phyloP scores from a whole-genome alignment of 2,888 invertebrate genomes.

The Drosophila nigricruria region DNA sequence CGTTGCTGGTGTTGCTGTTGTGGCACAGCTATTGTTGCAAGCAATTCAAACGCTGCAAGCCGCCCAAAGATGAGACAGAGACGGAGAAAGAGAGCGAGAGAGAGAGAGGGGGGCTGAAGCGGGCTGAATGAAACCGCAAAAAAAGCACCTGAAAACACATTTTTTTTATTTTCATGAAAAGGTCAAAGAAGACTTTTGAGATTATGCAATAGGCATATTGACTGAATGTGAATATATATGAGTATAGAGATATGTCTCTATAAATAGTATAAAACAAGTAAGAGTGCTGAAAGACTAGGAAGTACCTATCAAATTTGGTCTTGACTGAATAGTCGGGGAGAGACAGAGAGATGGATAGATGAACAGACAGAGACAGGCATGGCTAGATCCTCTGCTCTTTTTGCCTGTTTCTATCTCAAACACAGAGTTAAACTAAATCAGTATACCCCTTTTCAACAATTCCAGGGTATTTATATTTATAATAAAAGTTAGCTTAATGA shows the following conservation, averaged over 20 bases:
- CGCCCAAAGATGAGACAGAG: slow-evolving; percentile 5
- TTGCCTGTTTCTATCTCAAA: no score
- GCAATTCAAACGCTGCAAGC: slow-evolving; percentile 16
- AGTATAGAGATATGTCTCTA: no score
- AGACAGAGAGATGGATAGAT: no score
- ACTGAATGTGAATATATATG: neutral
- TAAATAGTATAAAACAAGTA: neutral
- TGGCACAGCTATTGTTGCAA: slow-evolving; percentile 15
- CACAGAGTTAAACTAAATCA: neutral
- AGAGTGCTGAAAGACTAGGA: neutral
- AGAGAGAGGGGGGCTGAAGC: neutral
- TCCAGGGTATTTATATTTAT: neutral
- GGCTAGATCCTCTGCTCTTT: neutral
- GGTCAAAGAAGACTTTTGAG: slow-evolving; percentile 43
- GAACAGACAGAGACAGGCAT: neutral
- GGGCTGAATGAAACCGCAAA: slow-evolving; percentile 16
- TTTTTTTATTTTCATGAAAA: slow-evolving; percentile 34
- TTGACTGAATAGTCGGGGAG: no score
- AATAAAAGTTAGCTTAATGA: slow-evolving; percentile 12
- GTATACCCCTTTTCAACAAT: neutral
- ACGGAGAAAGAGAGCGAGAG: neutral
- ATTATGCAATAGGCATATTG: neutral
- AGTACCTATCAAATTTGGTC: no score
- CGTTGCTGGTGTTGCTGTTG: slow-evolving; percentile 18
- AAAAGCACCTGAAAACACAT: slow-evolving; percentile 15